Evolutionary conservation across 2,888 invertebrate genomes (phyloP), one percentile per base, ranked within the genome.

Genomic region (Horisme vitalbata): DNA sequence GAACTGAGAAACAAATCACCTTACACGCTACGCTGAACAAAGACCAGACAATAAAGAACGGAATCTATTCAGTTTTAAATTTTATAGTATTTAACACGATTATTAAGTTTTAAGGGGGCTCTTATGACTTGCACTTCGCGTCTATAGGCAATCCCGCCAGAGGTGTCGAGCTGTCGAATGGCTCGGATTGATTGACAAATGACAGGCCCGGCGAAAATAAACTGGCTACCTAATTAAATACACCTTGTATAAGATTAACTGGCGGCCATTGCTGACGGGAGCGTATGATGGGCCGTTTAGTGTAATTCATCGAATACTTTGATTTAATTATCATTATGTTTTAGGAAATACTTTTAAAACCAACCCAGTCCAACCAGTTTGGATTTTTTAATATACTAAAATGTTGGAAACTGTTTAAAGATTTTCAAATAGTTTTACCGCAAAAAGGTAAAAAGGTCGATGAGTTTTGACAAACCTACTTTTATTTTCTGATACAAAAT

Each of bases 61-160:
- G 72, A 83, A 84, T 79, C 80, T 79, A 83, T 88, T 87, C 82
- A 81, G 81, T 84, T 77, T 85, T 86, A 87, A 88, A 82, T 84
- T 76, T n/a, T n/a, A 79, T 76, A 76, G 77, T 81, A 79, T 88
- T 89, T 88, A 88, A 87, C 89, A 84, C 83, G 83, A 88, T 88
- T 89, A 87, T 88, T 87, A 88, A 84, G 85, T 85, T 88, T 85
- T 85, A 86, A 87, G 80, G 86, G 82, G 80, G 68, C 71, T 62
- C 70, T 57, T 86, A 75, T 90, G 90, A 90, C 90, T 90, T 87
- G 88, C 90, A 85, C 64, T 83, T 85, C 73, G 65, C 59, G 52
- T 57, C 58, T 64, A 63, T 65, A 62, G 62, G 56, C 67, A 67
- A 69, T 68, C 71, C 12, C 33, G 41, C 23, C 26, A 60, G 75